phyloP scores from a whole-genome alignment of 2,888 invertebrate species.

The Alcis repandata region DNA sequence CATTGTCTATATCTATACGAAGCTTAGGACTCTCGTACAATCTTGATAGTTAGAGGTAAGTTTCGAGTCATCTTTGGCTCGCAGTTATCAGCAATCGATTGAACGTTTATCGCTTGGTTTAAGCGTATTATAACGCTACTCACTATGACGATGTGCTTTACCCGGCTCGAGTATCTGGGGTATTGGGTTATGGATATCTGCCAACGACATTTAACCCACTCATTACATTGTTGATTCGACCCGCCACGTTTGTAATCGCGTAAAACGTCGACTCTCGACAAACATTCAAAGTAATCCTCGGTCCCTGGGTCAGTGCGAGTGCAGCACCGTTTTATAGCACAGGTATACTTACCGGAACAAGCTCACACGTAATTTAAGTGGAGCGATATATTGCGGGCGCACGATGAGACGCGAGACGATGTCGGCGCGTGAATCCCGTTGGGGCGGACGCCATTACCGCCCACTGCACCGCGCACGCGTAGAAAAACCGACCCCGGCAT shows the following conservation, averaged over 20 bases:
- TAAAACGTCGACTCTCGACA: conserved; percentile 10
- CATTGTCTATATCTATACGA: neutral
- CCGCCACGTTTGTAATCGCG: conserved; percentile 33
- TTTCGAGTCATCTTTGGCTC: conserved; percentile 63
- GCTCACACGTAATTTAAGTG: conserved; percentile 81
- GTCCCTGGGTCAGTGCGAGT: conserved; percentile 50
- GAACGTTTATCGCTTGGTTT: conserved; percentile 65
- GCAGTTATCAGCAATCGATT: conserved; percentile 70
- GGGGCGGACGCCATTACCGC: conserved; percentile 83
- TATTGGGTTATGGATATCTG: conserved; percentile 60
- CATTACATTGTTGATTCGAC: conserved; percentile 44
- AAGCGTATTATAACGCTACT: conserved; percentile 60
- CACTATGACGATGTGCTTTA: conserved; percentile 60
- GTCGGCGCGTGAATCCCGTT: conserved; percentile 83
- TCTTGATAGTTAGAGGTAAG: conserved; percentile 49
- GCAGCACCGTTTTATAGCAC: conserved; percentile 64
- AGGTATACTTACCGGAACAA: conserved; percentile 78
- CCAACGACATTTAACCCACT: conserved; percentile 50
- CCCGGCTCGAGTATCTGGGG: conserved; percentile 51
- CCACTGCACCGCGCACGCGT: conserved; percentile 79
- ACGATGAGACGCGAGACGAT: conserved; percentile 83
- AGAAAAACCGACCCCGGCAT: conserved; percentile 79
- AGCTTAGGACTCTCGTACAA: neutral
- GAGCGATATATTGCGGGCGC: conserved; percentile 83
- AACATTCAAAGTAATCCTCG: conserved; percentile 32